phyloP scores from a whole-genome alignment of 2,888 invertebrate genomes.

The Sipha maydis region DNA sequence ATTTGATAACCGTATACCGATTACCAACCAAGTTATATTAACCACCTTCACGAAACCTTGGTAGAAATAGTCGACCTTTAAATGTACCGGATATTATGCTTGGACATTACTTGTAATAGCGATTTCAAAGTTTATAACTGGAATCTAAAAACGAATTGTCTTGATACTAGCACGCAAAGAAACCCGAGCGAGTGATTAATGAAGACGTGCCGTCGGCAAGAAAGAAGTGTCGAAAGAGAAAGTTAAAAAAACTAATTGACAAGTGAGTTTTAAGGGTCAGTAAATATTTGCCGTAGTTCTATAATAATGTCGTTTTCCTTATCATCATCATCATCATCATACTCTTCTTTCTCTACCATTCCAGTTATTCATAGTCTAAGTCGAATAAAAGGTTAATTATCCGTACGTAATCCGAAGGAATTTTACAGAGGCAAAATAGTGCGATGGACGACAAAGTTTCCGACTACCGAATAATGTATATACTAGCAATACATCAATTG shows the following conservation, averaged over 20 bases:
- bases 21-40: no score
- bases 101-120: no score
- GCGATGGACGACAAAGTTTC: neutral
- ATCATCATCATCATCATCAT: neutral
- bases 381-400: conserved; percentile 47
- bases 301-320: neutral
- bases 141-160: neutral
- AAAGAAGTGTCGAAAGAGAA: neutral
- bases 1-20: neutral
- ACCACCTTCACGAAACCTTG: no score
- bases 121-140: no score
- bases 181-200: conserved; percentile 13
- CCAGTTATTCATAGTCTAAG: no score
- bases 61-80: no score
- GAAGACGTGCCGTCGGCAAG: neutral
- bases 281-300: conserved; percentile 6
- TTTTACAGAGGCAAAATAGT: neutral
- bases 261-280: conserved; percentile 44
- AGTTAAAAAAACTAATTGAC: conserved; percentile 22
- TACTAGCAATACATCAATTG: conserved; percentile 43
- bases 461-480: neutral
- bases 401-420: conserved; percentile 43
- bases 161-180: neutral
- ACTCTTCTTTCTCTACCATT: neutral
- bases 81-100: no score